Conservation (phyloP, 2,888 invertebrate species). For the Lasius fuliginosus region DNA sequence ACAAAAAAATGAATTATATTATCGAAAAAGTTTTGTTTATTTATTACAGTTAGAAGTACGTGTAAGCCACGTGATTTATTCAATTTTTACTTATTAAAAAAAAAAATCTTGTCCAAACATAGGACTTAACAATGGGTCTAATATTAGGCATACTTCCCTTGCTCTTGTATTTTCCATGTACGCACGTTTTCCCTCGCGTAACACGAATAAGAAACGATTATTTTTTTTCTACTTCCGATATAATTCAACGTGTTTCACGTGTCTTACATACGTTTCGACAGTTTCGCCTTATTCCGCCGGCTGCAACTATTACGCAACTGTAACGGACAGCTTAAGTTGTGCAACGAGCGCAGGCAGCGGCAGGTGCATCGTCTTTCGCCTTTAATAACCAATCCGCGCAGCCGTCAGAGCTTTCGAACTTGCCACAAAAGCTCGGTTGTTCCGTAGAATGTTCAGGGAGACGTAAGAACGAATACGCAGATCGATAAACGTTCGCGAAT, state of each 20-base stretch:
- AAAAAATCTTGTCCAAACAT: no score
- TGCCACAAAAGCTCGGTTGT: slow-evolving; percentile 55
- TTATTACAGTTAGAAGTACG: no score
- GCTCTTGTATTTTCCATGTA: background rate
- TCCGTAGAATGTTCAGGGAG: slow-evolving; percentile 28
- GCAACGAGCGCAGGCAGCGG: slow-evolving; percentile 23
- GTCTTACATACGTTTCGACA: slow-evolving; percentile 8
- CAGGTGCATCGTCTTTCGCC: slow-evolving; percentile 48
- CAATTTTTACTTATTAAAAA: no score
- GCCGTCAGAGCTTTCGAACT: slow-evolving; percentile 54
- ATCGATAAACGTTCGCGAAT: slow-evolving; percentile 41
- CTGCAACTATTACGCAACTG: slow-evolving; percentile 40
- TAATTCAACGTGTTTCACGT: background rate
- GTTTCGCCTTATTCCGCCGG: slow-evolving; percentile 8
- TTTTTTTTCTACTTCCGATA: background rate
- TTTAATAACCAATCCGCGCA: slow-evolving; percentile 55
- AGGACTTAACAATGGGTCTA: no score
- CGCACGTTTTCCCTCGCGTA: background rate
- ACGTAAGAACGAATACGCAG: slow-evolving; percentile 48
- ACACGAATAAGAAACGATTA: background rate
- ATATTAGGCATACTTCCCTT: no score
- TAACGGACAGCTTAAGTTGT: slow-evolving; percentile 50
- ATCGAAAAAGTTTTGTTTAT: no score
- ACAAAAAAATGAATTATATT: no score
- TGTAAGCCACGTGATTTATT: no score